Conservation (phyloP, 2,797 vertebrate species). For the Eleutherodactylus coqui region DNA sequence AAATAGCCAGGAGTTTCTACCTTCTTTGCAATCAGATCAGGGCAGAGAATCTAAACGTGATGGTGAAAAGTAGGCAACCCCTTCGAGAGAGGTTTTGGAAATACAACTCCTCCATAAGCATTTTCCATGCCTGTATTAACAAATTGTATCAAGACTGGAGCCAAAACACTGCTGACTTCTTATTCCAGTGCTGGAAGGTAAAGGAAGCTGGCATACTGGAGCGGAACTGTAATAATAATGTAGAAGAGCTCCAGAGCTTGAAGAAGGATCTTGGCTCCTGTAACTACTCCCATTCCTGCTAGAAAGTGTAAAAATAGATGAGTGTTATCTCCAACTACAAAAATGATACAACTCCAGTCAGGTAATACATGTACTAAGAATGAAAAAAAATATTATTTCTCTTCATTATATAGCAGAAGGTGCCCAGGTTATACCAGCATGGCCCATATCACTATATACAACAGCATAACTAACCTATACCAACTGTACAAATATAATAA, state of each 20-base stretch:
- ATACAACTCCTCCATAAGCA: background rate
- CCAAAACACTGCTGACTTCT: background rate
- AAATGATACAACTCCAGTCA: background rate
- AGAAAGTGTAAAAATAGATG: background rate
- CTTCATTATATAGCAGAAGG: background rate
- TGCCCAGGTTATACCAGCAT: background rate
- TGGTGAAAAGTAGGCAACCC: background rate
- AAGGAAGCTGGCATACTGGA: background rate
- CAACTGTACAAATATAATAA: no score
- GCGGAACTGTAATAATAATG: background rate
- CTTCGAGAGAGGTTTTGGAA: background rate
- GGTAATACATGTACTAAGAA: no score
- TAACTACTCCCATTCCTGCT: background rate
- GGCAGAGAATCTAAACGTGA: background rate
- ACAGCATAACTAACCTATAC: no score
- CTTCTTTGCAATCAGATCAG: background rate
- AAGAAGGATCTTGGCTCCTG: background rate
- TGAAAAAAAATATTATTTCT: no score
- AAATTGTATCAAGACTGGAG: background rate
- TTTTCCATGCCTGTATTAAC: background rate
- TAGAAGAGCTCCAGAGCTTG: background rate
- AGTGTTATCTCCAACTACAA: background rate
- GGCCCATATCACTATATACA: no score
- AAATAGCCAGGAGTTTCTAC: background rate
- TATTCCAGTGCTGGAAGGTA: background rate